Base-by-base conservation (phyloP, 2,113 vertebrate species). In the Gavialis gangeticus region DNA sequence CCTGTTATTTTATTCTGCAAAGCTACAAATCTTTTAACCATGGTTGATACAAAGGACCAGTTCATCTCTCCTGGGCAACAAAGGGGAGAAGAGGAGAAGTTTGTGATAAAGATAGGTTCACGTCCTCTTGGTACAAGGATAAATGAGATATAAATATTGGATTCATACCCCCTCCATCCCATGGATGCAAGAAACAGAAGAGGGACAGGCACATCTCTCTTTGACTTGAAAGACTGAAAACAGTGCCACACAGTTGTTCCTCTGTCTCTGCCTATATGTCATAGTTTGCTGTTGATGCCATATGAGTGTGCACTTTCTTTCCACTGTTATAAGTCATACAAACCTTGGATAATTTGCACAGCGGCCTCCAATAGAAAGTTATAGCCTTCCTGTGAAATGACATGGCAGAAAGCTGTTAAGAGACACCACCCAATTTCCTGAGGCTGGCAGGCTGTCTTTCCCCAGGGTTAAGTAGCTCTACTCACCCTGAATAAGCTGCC, bases 131-230 rank as follows among this genome's bases (percentile, higher is more conserved):
- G 19, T 69, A 34, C 30, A 69, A 30, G 15, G 9, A 34, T 18
- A 89, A 93, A 95, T 82, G 90, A 85, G 79, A 21, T 73, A 77
- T 0, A 57, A 76, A 59, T 80, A 76, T 0, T 0, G 83, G 34
- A 84, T 86, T 93, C 85, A 69, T 84, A 93, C 84, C 46, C 83
- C 46, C 63, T 28, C 75, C 69, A 64, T 91, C 87, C 25, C 62
- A 58, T 2, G 3, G 54, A 80, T 57, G 69, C 77, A 46, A 81
- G 85, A 34, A 86, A 60, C 64, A 30, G 66, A 27, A 34, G 34
- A 69, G n/a, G n/a, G 18, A 8, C 17, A 69, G 18, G 66, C 16
- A 30, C n/a, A 34, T 34, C 66, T 69, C n/a, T 69, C 66, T 69
- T 9, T 69, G n/a, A 69, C n/a, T 30, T 69, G 30, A 69, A 69